These are phyloP conservation scores for Larimichthys polyactis DNA, from an alignment of 2,113 vertebrate species.

Conservation along the genomic window DNA sequence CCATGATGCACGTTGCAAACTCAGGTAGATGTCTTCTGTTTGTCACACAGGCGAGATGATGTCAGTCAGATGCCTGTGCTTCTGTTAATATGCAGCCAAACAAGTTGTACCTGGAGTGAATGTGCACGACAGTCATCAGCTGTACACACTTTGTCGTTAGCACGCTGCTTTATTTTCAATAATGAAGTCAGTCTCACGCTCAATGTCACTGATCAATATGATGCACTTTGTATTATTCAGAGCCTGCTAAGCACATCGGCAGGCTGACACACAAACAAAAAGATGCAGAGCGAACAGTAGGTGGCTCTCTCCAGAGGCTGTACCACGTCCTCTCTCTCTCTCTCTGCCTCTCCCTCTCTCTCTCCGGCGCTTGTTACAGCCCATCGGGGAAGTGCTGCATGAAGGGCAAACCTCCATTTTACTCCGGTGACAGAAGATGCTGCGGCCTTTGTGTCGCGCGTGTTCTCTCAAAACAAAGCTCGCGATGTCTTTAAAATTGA, in stretches of 20 bases:
- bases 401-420: slow-evolving; percentile 57
- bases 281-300: slow-evolving; percentile 25
- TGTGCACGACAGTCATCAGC: neutral
- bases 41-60: neutral
- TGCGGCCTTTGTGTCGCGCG: slow-evolving; percentile 60
- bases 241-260: slow-evolving; percentile 33
- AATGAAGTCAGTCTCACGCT: slow-evolving; percentile 48
- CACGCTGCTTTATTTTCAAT: slow-evolving; percentile 43
- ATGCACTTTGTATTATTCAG: slow-evolving; percentile 47
- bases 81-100: slow-evolving; percentile 5
- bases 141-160: slow-evolving; percentile 46
- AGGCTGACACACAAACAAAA: slow-evolving; percentile 35
- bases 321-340: slow-evolving; percentile 5
- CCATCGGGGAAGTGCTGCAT: slow-evolving; percentile 31
- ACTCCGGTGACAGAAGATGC: slow-evolving; percentile 46
- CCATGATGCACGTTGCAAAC: slow-evolving; percentile 32
- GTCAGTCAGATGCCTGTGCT: neutral
- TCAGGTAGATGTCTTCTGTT: neutral
- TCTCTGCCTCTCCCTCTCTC: no score
- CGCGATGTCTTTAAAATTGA: slow-evolving; percentile 79
- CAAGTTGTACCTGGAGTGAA: slow-evolving; percentile 7
- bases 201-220: slow-evolving; percentile 58
- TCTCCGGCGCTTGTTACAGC: slow-evolving; percentile 48
- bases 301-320: slow-evolving; percentile 49
- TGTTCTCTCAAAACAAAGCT: slow-evolving; percentile 24